These are phyloP conservation scores for Peromyscus eremicus DNA, from an alignment of 2,797 vertebrate species.

Conservation along the genomic window DNA sequence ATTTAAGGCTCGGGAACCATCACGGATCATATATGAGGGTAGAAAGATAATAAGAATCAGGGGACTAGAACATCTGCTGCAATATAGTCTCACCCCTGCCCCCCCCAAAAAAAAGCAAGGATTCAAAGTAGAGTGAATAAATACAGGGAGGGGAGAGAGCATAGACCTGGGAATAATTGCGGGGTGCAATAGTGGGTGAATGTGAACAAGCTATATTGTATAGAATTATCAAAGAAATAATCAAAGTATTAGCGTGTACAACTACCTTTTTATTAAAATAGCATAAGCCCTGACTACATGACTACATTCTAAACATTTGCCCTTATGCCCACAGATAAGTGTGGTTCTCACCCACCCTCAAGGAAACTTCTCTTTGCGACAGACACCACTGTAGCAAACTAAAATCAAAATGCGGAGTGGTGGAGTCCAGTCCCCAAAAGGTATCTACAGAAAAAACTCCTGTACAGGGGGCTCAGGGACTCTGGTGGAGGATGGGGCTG, in stretches of 20 bases:
- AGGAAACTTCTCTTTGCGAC: not conserved
- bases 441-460: not conserved
- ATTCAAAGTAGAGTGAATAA: not conserved
- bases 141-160: no score
- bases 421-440: not conserved
- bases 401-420: not conserved
- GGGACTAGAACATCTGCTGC: not conserved
- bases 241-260: not conserved
- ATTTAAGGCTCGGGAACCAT: not conserved
- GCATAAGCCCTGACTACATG: not conserved
- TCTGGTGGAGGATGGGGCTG: not conserved
- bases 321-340: not conserved
- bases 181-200: no score
- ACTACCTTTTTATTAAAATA: not conserved
- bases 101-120: no score
- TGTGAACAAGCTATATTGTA: no score
- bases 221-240: not conserved
- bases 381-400: not conserved
- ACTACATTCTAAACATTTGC: not conserved
- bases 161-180: not conserved
- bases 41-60: not conserved
- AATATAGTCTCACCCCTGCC: not conserved
- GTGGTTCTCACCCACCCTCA: not conserved
- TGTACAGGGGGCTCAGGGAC: not conserved
- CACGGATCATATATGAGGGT: not conserved